Evolutionary conservation across 2,888 invertebrate genomes (phyloP), one percentile per base, ranked within the genome.

Genomic region (Pterobdella sp.): DNA sequence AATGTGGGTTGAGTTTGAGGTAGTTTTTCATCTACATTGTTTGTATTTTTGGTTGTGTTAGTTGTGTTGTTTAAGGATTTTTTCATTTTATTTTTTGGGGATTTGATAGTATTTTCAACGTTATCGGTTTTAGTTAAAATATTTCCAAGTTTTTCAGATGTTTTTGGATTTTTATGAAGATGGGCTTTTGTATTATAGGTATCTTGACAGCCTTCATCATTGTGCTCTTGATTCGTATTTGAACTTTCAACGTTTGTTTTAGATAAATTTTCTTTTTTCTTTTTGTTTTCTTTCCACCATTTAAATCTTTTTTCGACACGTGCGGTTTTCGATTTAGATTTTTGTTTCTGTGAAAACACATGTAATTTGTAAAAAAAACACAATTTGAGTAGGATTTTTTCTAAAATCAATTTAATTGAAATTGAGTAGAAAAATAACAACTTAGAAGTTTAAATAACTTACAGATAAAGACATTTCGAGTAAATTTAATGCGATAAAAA

Each of bases 261-360:
- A 18, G 60, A 4, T 3, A n/a, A 31, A 10, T 52, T 32, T 31
- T 32, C 52, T 56, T 34, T 29, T 22, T 70, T 34, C 7, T 3
- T 22, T 56, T 70, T 56, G 31, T 3, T 49, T 70, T 70, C 56
- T 56, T 70, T 70, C 70, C 70, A 70, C 70, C 70, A 70, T 22
- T 70, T 56, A 1, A 52, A 0, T 14, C 70, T 52, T 29, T 70
- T 70, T 56, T 70, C 31, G n/a, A 56, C 34, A 1, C 70, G 32
- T 22, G 60, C 60, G 26, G 60, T 26, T 26, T 14, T 56, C n/a
- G 26, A 3, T 56, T 56, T 56, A 56, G 60, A 56, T 26, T 26
- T 56, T 26, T 14, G 4, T 56, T 56, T 56, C 60, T 56, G 60
- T 42, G 10, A 42, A 42, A 7, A 42, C 22, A 14, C 49, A 42